Conservation (phyloP, 1,140 invertebrate species). For the Gonatopus flavifemur region DNA sequence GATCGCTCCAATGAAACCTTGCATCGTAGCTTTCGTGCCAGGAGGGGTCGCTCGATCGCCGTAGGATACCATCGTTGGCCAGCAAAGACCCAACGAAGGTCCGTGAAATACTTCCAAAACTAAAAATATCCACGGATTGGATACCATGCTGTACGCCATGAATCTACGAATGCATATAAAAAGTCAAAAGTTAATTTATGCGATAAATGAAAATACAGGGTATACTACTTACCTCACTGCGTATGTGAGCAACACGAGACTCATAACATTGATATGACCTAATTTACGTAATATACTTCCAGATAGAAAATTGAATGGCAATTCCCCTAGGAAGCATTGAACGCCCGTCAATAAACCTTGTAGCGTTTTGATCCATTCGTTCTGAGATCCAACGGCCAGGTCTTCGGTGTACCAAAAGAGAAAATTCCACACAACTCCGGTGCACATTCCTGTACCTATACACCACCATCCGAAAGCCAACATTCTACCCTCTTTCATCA, state of each 20-base stretch:
- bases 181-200: constrained; percentile 4
- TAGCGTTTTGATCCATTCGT: constrained; percentile 72
- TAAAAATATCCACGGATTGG: constrained; percentile 79
- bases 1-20: constrained; percentile 80
- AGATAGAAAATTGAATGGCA: constrained; percentile 86
- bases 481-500: constrained; percentile 43
- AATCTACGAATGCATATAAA: constrained; percentile 64
- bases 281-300: constrained; percentile 78
- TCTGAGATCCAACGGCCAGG: constrained; percentile 54
- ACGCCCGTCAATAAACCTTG: constrained; percentile 75
- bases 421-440: constrained; percentile 86
- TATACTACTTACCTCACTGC: constrained; percentile 42
- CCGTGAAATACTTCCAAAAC: constrained; percentile 86
- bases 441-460: constrained; percentile 79
- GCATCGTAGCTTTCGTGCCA: constrained; percentile 82
- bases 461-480: constrained; percentile 65
- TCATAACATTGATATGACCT: constrained; percentile 82
- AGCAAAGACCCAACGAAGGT: constrained; percentile 85
- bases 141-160: constrained; percentile 78
- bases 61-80: constrained; percentile 86
- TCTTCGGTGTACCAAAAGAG: constrained; percentile 81
- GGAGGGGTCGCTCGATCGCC: constrained; percentile 82
- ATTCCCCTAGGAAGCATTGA: constrained; percentile 84
- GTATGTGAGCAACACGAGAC: constrained; percentile 70
- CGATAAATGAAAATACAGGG: constrained; percentile 1